Percentiles rank a stretch among this genome's conserved stretches.
These are phyloP conservation scores for Syngnathus acus DNA, from an alignment of 2,797 vertebrate genomes.

Conservation along the genomic window DNA sequence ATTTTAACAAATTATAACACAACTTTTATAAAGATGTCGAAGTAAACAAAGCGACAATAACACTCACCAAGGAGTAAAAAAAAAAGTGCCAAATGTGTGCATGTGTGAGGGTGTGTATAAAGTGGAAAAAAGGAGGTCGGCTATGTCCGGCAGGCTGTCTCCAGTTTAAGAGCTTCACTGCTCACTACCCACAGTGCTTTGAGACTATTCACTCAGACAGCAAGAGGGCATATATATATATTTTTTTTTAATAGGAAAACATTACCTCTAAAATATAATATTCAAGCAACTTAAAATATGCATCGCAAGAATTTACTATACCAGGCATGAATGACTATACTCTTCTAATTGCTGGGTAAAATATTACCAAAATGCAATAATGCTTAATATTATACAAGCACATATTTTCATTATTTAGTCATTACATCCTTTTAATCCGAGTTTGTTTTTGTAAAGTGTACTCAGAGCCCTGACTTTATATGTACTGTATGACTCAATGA, in stretches of 20 bases:
- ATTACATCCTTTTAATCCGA: constrained; percentile 34
- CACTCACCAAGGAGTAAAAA: not conserved
- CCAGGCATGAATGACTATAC: not conserved
- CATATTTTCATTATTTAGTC: constrained; percentile 7
- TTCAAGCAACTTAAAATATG: not conserved
- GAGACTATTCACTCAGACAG: constrained; percentile 36
- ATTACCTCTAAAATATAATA: not conserved
- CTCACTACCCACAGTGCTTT: constrained; percentile 48
- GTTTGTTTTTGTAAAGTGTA: constrained; percentile 56
- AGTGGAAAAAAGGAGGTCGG: constrained; percentile 24
- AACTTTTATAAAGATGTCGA: not conserved
- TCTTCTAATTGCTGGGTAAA: not conserved
- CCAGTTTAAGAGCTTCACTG: constrained; percentile 38
- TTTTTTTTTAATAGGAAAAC: not conserved
- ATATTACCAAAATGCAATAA: constrained; percentile 12
- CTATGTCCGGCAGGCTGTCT: constrained; percentile 32
- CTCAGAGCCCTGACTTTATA: constrained; percentile 36
- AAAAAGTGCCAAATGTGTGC: constrained; percentile 6
- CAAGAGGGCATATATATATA: not conserved
- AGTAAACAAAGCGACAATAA: not conserved
- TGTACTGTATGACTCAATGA: constrained; percentile 39
- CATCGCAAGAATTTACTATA: not conserved
- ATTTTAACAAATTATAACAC: not conserved
- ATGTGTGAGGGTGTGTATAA: constrained; percentile 10
- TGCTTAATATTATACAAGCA: constrained; percentile 8